A percentile compares a stretch with the other conserved stretches of the same genome.
Evolutionary conservation across 2,113 vertebrate species (phyloP).

Genomic region (Osmerus mordax): DNA sequence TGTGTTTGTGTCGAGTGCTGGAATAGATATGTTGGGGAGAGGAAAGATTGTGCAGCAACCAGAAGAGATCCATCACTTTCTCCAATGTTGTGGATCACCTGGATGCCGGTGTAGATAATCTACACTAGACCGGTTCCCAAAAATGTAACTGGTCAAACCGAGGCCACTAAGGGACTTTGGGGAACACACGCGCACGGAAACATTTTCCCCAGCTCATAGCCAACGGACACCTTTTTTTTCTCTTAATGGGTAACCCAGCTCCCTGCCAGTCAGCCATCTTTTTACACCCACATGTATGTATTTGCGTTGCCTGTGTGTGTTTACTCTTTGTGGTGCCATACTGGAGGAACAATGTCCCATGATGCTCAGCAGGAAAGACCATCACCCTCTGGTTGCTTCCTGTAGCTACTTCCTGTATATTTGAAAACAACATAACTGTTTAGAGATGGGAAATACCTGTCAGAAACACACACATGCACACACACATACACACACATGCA

Average conservation of each 20-base stretch:
- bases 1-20: too few species aligned
- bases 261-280: constrained; percentile 41
- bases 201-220: not conserved
- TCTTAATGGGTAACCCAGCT: constrained; percentile 43
- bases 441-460: too few species aligned
- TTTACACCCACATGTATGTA: not conserved
- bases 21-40: too few species aligned
- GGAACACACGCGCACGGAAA: not conserved
- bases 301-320: not conserved
- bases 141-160: not conserved
- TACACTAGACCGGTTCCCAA: not conserved
- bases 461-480: too few species aligned
- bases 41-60: too few species aligned
- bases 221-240: constrained; percentile 6
- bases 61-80: too few species aligned
- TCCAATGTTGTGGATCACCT: too few species aligned
- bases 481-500: too few species aligned
- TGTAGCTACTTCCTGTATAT: too few species aligned
- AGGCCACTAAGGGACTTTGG: not conserved
- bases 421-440: too few species aligned
- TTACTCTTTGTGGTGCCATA: not conserved
- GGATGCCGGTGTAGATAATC: too few species aligned
- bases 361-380: not conserved
- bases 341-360: not conserved
- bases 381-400: too few species aligned